A percentile compares a stretch with the other conserved stretches of the same genome.
Conservation (phyloP, 2,797 vertebrate genomes). For the Hipposideros larvatus region DNA sequence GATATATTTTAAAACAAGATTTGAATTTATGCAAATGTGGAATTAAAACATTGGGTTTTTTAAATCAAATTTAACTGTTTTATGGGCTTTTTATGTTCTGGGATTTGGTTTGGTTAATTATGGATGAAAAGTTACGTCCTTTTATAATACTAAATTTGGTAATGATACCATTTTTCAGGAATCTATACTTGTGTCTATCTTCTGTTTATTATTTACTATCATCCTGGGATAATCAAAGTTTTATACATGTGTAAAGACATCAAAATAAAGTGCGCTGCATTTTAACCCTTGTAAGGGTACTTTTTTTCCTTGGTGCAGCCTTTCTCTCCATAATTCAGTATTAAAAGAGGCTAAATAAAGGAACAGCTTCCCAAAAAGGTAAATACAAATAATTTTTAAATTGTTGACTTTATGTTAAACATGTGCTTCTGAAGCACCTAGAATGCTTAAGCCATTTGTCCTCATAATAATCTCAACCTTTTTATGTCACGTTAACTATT, state of each 20-base stretch:
- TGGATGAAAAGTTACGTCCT: background rate
- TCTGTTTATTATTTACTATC: slow-evolving; percentile 49
- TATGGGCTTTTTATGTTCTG: background rate
- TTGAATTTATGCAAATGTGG: slow-evolving; percentile 15
- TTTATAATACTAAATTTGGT: slow-evolving; percentile 54
- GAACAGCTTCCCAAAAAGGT: slow-evolving; percentile 6
- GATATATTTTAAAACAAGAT: slow-evolving; percentile 25
- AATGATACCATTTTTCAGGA: slow-evolving; percentile 34
- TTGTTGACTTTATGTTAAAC: slow-evolving; percentile 32
- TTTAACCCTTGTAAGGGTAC: slow-evolving; percentile 22
- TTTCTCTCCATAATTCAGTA: slow-evolving; percentile 37
- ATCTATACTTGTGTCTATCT: slow-evolving; percentile 12
- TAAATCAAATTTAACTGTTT: slow-evolving; percentile 28
- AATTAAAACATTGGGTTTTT: slow-evolving; percentile 13
- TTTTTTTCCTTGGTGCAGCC: background rate
- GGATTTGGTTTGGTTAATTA: slow-evolving; percentile 49
- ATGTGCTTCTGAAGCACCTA: slow-evolving; percentile 30
- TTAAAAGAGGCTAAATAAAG: slow-evolving; percentile 2
- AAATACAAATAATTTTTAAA: slow-evolving; percentile 50
- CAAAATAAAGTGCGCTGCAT: slow-evolving; percentile 25
- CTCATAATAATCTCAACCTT: slow-evolving; percentile 22
- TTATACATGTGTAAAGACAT: background rate
- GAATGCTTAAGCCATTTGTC: slow-evolving; percentile 29
- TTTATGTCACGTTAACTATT: slow-evolving; percentile 13
- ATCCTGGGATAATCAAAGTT: background rate